Evolutionary conservation across 1,140 invertebrate species (phyloP).

Genomic region (Orchestia grillus): DNA sequence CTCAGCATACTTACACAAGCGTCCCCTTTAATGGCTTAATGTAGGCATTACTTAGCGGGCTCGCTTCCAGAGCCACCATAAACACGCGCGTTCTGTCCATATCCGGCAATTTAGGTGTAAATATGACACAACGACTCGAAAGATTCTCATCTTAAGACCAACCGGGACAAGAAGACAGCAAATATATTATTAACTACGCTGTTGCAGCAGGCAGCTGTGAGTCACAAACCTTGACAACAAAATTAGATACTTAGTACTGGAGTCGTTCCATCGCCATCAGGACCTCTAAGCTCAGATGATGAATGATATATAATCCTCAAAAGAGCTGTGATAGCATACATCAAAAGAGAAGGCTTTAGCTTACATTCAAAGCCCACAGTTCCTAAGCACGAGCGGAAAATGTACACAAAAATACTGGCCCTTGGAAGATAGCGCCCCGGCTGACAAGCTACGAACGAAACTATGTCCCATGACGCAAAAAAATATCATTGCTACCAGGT

Average conservation of each 20-base stretch:
- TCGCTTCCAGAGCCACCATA: not conserved
- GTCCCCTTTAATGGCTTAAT: constrained; percentile 48
- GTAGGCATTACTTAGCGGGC: not conserved
- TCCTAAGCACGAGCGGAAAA: not conserved
- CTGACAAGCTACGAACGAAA: not conserved
- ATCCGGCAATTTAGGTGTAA: constrained; percentile 11
- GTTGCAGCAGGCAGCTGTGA: not conserved
- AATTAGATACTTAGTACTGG: not conserved
- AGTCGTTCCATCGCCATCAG: not conserved
- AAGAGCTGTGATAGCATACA: not conserved
- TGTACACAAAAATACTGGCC: not conserved
- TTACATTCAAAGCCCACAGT: not conserved
- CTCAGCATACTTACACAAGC: constrained; percentile 51
- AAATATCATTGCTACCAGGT: not conserved
- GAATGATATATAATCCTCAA: not conserved
- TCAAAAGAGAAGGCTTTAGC: not conserved
- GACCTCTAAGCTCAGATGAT: not conserved
- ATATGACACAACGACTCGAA: not conserved
- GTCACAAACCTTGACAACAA: not conserved
- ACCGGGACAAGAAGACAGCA: not conserved
- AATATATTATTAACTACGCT: not conserved
- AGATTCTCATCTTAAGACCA: not conserved
- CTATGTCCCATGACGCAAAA: not conserved
- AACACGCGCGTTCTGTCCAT: constrained; percentile 15
- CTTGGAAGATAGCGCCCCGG: not conserved